Conservation (phyloP, 2,113 vertebrate genomes). For the Campylorhamphus procurvoides region DNA sequence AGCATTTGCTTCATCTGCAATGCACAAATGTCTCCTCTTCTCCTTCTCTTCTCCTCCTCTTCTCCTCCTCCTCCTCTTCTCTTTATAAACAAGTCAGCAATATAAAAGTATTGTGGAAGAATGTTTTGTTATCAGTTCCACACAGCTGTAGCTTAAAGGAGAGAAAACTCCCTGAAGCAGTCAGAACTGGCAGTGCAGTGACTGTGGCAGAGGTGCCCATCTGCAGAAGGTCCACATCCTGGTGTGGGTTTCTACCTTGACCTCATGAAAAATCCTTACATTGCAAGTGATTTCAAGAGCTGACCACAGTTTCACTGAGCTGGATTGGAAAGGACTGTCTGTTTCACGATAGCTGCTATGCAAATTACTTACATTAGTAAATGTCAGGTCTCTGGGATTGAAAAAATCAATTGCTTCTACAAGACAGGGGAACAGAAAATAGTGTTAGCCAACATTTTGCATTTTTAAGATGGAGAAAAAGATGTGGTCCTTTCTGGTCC, state of each 20-base stretch:
- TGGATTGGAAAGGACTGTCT: background rate
- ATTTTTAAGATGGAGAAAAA: background rate
- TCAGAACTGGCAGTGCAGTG: background rate
- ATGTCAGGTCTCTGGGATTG: background rate
- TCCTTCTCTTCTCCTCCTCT: too few species aligned
- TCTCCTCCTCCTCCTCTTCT: too few species aligned
- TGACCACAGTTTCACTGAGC: background rate
- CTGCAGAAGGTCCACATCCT: background rate
- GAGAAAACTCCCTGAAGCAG: background rate
- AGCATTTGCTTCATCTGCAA: background rate
- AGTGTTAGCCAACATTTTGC: background rate
- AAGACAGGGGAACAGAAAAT: background rate
- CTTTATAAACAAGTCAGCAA: background rate
- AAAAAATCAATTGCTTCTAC: background rate
- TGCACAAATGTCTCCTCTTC: background rate
- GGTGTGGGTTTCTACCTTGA: background rate
- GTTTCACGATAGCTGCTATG: background rate
- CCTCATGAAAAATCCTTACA: background rate
- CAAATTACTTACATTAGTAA: background rate
- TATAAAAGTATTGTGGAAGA: background rate
- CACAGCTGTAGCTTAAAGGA: constrained; percentile 1
- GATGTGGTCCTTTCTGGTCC: background rate
- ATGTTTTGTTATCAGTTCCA: background rate
- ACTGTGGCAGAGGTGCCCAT: background rate
- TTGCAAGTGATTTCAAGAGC: background rate